Conservation (phyloP, 2,888 invertebrate species). For the Cephus runcator region DNA sequence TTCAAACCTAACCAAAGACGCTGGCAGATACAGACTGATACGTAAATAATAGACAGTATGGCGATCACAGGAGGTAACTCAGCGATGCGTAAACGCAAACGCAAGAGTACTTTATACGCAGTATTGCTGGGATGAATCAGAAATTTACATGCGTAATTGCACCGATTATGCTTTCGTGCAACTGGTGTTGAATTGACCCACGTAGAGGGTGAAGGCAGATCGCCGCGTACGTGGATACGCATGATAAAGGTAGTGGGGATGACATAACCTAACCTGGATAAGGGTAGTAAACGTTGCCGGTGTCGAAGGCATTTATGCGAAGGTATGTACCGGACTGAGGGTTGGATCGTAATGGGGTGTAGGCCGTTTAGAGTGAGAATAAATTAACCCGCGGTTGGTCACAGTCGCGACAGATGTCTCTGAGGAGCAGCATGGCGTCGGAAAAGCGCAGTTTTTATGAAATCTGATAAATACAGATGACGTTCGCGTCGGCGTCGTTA, state of each 20-base stretch:
- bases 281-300: not conserved
- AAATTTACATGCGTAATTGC: conserved; percentile 63
- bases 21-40: not conserved
- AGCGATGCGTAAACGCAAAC: not conserved
- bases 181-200: conserved; percentile 49
- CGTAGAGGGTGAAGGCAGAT: conserved; percentile 5
- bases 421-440: conserved; percentile 44
- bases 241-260: not conserved
- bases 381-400: conserved; percentile 35
- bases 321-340: conserved; percentile 1
- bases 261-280: not conserved
- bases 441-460: conserved; percentile 20
- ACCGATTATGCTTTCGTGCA: conserved; percentile 56
- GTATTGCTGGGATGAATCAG: conserved; percentile 50
- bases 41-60: not conserved
- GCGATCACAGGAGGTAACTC: not conserved
- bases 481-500: not conserved
- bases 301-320: not conserved
- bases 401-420: conserved; percentile 46
- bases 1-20: too few relatives aligned
- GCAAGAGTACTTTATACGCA: not conserved
- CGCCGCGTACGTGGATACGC: not conserved
- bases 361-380: conserved; percentile 52
- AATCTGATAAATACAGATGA: conserved; percentile 30
- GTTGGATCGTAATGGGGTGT: conserved; percentile 42